Evolutionary conservation across 2,113 vertebrate species (phyloP), one percentile per base, ranked within the genome.

Genomic region (Phaetusa simplex): DNA sequence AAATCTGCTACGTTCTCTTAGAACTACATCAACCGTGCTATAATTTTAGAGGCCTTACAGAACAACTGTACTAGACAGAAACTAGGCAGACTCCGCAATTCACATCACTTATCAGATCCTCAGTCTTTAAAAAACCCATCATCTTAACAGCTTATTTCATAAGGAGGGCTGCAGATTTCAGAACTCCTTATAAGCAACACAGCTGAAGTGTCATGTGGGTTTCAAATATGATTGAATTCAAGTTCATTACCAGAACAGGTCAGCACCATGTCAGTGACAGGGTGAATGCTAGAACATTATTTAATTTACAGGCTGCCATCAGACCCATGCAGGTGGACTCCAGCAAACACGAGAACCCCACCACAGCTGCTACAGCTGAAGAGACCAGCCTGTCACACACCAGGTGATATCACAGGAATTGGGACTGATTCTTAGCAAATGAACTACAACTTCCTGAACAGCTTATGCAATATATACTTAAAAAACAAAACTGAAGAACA

Each of bases 271-370:
- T 40, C n/a, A 17, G 84, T 88, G 87, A 64, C 32, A 64, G 69
- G 50, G 32, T 59, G 73, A 91, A 71, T 42, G 34, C 65, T n/a
- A 74, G 80, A 91, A 71, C 24, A 42, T 52, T 34, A 5, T 67
- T 77, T 90, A 72, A 95, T 92, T 82, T 86, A 52, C 82, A 87
- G 61, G 14, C 72, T 91, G 69, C 76, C 90, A 56, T 94, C 94
- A 86, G 78, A 89, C 29, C 29, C 86, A 86, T 82, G 81, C 72
- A 82, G 81, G 29, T 17, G 26, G 38, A 30, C 47, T 49, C 55
- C 38, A 59, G 59, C 1, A 6, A 86, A 40, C 52, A 66, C 4
- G 0, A n/a, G 59, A 58, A 73, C 23, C 38, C 47, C 45, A 67
- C 55, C 50, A 30, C 2, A 73, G 72, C 43, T 81, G 45, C 90